Base-by-base conservation (phyloP, 2,888 invertebrate species). In the Tachina lurida region DNA sequence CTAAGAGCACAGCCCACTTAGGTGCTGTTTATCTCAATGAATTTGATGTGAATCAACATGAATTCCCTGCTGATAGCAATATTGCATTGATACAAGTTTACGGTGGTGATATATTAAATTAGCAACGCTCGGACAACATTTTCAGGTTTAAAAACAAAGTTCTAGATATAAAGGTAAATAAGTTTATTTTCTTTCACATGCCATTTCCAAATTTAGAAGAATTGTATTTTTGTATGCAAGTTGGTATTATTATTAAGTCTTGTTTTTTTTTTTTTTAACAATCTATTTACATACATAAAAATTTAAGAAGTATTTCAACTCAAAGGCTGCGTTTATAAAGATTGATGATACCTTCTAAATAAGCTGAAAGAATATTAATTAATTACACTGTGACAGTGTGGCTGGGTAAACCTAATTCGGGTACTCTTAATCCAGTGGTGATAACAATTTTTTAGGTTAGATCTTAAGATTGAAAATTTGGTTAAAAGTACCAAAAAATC, bases 1-100 rank as follows among this genome's bases (percentile, higher is more conserved):
- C 88, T 15, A 74, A 68, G 10, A 88, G 88, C 65, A 83, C 84
- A 3, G 90, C 90, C 0, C 88, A 89, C 43, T 76, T 92, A 19
- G 92, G 92, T 7, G 91, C 91, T 52, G 84, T 92, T 39, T 91
- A 89, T 77, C 87, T 91, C 7, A 89, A 90, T 60, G 87, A 88
- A 17, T 88, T 89, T 49, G 84, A 89, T 56, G 73, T 87, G 12
- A 60, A 82, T 73, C 71, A 76, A 17, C 68, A 80, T 54, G 74
- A 86, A 13, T 88, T 88, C 83, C 87, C 89, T 9, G 62, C 5
- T 31, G 87, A 89, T 43, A 88, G 87, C 67, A 89, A 89, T 77
- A 77, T 71, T 71, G 84, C 87, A 5, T 22, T 87, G 13, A 87
- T 89, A 73, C 76, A 80, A 67, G 49, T 87, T 56, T 84, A 87